phyloP scores from a whole-genome alignment of 2,113 vertebrate species.

The Ceuthmochares aereus region DNA sequence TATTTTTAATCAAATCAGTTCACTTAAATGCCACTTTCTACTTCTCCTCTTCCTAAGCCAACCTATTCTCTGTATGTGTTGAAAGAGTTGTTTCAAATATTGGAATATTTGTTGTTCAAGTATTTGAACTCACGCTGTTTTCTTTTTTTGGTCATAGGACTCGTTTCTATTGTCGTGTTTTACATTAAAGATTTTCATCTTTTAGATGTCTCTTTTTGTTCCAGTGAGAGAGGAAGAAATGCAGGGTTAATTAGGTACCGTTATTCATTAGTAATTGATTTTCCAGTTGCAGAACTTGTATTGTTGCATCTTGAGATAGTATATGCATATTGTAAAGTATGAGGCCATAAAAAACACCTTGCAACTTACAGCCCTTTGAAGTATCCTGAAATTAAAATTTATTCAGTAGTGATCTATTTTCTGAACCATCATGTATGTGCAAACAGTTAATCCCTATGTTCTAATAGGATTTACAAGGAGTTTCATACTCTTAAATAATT shows the following conservation, averaged over 20 bases:
- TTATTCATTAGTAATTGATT: background rate
- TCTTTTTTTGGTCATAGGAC: background rate
- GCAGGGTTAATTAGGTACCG: background rate
- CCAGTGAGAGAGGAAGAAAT: background rate
- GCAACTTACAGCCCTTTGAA: background rate
- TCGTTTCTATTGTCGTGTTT: background rate
- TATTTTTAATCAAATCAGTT: background rate
- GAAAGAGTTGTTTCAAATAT: background rate
- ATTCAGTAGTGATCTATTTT: background rate
- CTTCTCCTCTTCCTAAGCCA: background rate
- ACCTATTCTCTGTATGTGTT: background rate
- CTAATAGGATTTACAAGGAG: background rate
- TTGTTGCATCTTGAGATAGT: background rate
- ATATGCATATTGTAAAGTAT: background rate
- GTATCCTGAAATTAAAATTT: background rate
- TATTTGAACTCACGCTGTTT: background rate
- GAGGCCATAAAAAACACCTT: background rate
- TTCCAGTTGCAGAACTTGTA: background rate
- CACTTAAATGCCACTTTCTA: background rate
- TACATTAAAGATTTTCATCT: background rate
- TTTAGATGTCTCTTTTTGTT: background rate
- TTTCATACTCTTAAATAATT: background rate
- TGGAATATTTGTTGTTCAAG: no score
- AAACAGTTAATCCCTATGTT: background rate
- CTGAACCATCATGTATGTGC: background rate